A percentile compares a stretch with the other conserved stretches of the same genome.
Evolutionary conservation across 2,113 vertebrate species (phyloP).

Genomic region (Campylomormyrus tamandua): DNA sequence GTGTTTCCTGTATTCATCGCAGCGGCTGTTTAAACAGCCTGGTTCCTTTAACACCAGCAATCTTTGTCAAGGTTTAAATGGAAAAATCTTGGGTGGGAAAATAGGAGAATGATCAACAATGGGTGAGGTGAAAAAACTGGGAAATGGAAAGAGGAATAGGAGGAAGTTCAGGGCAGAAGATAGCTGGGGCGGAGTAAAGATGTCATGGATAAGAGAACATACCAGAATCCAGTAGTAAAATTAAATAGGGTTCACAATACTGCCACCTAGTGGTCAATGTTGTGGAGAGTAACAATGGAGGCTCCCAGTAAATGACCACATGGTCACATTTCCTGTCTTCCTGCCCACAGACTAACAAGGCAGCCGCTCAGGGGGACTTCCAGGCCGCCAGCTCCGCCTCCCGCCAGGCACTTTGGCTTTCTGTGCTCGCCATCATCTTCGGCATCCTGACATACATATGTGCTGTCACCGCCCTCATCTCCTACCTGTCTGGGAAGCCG

Average conservation of each 20-base stretch:
- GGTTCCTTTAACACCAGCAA: not conserved
- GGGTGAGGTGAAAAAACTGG: not conserved
- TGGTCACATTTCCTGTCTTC: not conserved
- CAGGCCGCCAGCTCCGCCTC: conserved; percentile 70
- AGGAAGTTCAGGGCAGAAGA: not conserved
- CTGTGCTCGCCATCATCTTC: conserved; percentile 73
- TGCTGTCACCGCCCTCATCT: conserved; percentile 69
- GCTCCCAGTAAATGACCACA: not conserved
- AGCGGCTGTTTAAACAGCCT: not conserved
- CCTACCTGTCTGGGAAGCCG: conserved; percentile 75
- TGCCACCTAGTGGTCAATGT: not conserved
- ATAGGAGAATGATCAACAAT: not conserved
- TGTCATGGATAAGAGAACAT: not conserved
- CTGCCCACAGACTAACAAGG: conserved; percentile 72
- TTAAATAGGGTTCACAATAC: not conserved
- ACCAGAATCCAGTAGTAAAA: not conserved
- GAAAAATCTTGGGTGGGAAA: not conserved
- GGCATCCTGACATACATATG: conserved; percentile 76
- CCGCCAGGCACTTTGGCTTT: conserved; percentile 74
- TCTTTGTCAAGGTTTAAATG: not conserved
- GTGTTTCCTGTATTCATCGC: not conserved
- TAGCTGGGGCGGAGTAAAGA: not conserved
- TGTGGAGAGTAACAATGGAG: not conserved
- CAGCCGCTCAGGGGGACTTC: conserved; percentile 74
- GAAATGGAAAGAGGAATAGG: not conserved